These are phyloP conservation scores for Corapipo altera DNA, from an alignment of 2,113 vertebrate genomes.

Conservation along the genomic window DNA sequence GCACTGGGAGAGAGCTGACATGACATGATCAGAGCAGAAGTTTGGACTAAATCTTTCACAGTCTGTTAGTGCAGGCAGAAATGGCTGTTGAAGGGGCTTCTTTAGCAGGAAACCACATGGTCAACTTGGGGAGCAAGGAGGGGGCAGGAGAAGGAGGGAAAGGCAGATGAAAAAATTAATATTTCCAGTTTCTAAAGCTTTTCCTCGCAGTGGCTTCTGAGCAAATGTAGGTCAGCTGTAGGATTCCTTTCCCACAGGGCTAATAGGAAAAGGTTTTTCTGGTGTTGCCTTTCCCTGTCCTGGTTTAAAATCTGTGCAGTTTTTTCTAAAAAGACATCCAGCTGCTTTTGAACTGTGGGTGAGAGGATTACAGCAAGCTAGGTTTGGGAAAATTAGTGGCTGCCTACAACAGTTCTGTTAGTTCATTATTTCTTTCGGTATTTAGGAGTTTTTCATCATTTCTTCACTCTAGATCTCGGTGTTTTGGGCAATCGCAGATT, in stretches of 20 bases:
- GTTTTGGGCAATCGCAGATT: neutral
- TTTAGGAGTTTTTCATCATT: neutral
- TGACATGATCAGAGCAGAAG: conserved; percentile 68
- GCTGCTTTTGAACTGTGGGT: neutral
- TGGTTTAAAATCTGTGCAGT: neutral
- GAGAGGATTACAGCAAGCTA: neutral
- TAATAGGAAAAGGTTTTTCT: neutral
- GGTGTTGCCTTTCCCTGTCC: neutral
- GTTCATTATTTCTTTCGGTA: neutral
- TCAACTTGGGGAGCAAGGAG: neutral
- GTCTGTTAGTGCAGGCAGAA: conserved; percentile 51
- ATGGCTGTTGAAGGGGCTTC: neutral
- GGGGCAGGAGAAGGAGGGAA: neutral
- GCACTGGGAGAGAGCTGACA: neutral
- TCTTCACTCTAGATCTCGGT: neutral
- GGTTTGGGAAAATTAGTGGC: neutral
- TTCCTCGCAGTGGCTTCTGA: neutral
- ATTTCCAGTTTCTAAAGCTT: conserved; percentile 9
- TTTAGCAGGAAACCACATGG: neutral
- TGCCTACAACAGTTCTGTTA: neutral
- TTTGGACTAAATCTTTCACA: conserved; percentile 75
- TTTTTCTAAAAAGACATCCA: neutral
- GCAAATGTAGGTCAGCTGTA: conserved; percentile 18
- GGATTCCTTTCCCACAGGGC: neutral
- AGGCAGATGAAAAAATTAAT: neutral